Base-by-base conservation (phyloP, 2,888 invertebrate species). In the Patella depressa region DNA sequence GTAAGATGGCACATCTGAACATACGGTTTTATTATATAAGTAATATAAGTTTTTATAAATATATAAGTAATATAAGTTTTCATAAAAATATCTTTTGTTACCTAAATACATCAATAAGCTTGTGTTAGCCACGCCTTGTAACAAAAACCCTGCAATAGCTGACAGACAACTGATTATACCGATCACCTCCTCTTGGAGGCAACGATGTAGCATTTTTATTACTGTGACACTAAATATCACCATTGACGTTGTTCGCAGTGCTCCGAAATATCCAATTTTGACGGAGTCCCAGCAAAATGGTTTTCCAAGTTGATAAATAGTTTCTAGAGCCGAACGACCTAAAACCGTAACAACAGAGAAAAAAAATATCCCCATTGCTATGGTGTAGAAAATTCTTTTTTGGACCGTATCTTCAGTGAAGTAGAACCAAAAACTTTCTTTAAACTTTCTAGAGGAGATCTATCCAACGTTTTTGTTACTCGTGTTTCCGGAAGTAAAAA, bases 211-310 rank as follows among this genome's bases (percentile, higher is more conserved):
- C 11, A 83, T 12, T 54, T 80, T 80, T 7, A 85, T 77, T 57
- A 79, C 17, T 9, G 74, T 54, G n/a, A 82, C 77, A 70, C 83
- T 82, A 12, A 78, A 29, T 1, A 82, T 19, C n/a, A 81, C 78
- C 53, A 82, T 82, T 14, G 75, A 71, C 14, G 73, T n/a, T 24
- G 78, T 29, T 24, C 77, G 77, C 29, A 82, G 15, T 2, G 82
- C 76, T 12, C 79, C 76, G 34, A 72, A 85, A 71, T 76, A 71
- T n/a, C 85, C 84, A 53, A 84, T 74, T 55, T 82, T 79, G 1
- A 82, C 77, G 7, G 84, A 83, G 57, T 78, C 74, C 83, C 84
- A 85, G 71, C 85, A 85, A 71, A 85, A 81, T 12, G 85, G 85
- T 19, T 53, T 59, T 59, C 82, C 82, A 53, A 85, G 73, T 24